phyloP scores from a whole-genome alignment of 2,797 vertebrate genomes.

The Paratrypauchen microcephalus region DNA sequence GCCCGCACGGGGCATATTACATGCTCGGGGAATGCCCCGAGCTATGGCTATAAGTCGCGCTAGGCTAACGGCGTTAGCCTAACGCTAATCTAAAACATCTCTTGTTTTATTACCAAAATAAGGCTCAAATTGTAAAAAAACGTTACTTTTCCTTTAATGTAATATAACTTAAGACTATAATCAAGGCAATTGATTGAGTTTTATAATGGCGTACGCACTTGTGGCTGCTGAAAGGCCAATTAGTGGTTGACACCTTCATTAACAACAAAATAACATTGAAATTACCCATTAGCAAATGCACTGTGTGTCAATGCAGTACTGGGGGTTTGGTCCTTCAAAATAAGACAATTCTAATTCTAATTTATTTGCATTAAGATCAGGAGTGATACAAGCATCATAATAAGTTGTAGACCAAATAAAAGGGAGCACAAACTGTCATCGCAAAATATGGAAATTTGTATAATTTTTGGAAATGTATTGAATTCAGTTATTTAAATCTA shows the following conservation, averaged over 20 bases:
- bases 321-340: not conserved
- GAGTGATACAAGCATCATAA: not conserved
- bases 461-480: no score
- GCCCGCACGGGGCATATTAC: no score
- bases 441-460: not conserved
- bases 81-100: no score
- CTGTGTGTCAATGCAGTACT: no score
- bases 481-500: no score
- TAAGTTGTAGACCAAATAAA: not conserved
- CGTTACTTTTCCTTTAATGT: no score
- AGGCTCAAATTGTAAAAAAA: no score
- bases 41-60: no score
- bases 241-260: slow-evolving; percentile 8
- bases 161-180: slow-evolving; percentile 19
- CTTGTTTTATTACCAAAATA: no score
- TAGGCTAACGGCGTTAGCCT: no score
- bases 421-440: not conserved
- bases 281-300: not conserved
- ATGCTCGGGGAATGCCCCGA: no score
- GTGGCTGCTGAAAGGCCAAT: slow-evolving; percentile 21
- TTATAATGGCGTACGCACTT: slow-evolving; percentile 17
- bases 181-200: slow-evolving; percentile 3
- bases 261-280: not conserved
- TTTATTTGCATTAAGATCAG: not conserved
- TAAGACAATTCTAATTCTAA: not conserved